Percentiles rank a stretch among this genome's conserved stretches.
These are phyloP conservation scores for Eucidaris tribuloides DNA, from an alignment of 35 echinoderm and acorn worm genomes.

Conservation along the genomic window DNA sequence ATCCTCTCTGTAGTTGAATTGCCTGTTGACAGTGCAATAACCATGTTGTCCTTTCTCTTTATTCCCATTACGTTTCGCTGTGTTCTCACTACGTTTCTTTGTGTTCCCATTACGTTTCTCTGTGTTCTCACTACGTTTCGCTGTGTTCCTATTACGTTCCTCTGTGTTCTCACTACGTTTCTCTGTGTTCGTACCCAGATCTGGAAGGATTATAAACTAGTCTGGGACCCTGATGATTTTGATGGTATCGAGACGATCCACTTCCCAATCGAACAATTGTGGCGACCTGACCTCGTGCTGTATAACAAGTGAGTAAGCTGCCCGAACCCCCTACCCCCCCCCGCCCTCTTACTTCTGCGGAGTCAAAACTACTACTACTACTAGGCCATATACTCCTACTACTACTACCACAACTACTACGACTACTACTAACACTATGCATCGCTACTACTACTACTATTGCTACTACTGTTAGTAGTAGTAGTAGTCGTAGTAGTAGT, in stretches of 20 bases:
- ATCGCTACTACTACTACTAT: neutral
- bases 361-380: neutral
- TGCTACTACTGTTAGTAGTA: neutral
- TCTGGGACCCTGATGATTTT: slow-evolving; percentile 80
- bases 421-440: neutral
- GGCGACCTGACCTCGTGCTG: slow-evolving; percentile 78
- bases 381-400: neutral
- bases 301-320: slow-evolving; percentile 73
- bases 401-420: neutral
- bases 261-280: slow-evolving; percentile 59
- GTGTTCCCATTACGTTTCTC: too few species aligned
- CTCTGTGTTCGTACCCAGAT: slow-evolving; percentile 29
- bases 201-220: slow-evolving; percentile 69
- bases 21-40: neutral
- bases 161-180: neutral
- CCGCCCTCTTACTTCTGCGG: neutral
- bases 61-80: neutral
- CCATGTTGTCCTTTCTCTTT: neutral
- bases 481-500: too few species aligned
- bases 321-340: neutral
- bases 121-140: neutral
- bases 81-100: neutral
- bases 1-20: too few species aligned
- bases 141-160: neutral
- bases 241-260: slow-evolving; percentile 32